These are phyloP conservation scores for Carlito syrichta DNA, from an alignment of 2,113 vertebrate species.

Conservation along the genomic window DNA sequence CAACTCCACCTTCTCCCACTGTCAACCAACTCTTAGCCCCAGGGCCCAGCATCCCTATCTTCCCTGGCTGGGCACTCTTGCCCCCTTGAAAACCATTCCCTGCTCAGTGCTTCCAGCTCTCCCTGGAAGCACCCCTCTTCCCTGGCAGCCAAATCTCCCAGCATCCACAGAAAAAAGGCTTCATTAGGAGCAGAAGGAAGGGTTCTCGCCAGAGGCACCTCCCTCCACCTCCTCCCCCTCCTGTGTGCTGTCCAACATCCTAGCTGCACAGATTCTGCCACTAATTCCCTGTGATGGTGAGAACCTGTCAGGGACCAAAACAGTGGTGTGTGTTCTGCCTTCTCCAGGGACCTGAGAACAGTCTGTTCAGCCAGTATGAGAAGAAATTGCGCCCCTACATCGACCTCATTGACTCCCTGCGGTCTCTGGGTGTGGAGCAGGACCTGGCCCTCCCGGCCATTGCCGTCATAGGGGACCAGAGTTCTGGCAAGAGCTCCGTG, in stretches of 20 bases:
- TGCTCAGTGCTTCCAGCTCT: background rate
- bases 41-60: fast-evolving
- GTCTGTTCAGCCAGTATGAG: constrained; percentile 16
- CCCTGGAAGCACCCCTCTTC: background rate
- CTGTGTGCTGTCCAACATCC: fast-evolving
- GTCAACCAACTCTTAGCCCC: no score
- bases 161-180: background rate
- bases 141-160: background rate
- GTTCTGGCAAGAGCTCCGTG: constrained; percentile 93
- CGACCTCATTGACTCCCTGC: constrained; percentile 82
- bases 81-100: background rate
- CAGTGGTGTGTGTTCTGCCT: background rate
- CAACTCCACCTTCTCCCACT: fast-evolving
- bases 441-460: constrained; percentile 81
- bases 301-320: background rate
- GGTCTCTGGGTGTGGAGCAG: constrained; percentile 82
- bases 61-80: background rate
- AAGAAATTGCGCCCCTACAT: constrained; percentile 82
- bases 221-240: fast-evolving
- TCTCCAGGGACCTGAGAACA: background rate
- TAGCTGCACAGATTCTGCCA: background rate
- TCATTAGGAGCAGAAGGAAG: fast-evolving
- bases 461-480: constrained; percentile 87
- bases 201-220: fast-evolving
- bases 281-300: fast-evolving